Conservation (phyloP, 1,140 invertebrate genomes). For the Diabrotica undecimpunctata region DNA sequence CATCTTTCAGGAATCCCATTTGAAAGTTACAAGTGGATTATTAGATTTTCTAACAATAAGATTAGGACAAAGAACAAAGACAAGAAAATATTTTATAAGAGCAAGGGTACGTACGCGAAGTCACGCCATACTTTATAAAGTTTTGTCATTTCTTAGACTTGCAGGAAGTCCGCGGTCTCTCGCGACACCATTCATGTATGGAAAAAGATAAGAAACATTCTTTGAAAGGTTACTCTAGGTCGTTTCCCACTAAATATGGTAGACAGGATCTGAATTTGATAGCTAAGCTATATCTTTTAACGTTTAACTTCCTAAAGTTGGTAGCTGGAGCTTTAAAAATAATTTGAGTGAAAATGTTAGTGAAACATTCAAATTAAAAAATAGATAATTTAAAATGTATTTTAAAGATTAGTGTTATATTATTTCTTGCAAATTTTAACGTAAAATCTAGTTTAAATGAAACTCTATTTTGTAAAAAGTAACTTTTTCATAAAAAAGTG, state of each 20-base stretch:
- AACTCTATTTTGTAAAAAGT: too few species aligned
- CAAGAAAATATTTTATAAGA: constrained; percentile 3
- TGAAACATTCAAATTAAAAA: too few species aligned
- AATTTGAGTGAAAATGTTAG: too few species aligned
- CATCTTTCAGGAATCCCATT: constrained; percentile 2
- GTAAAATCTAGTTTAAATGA: too few species aligned
- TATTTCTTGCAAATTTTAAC: too few species aligned
- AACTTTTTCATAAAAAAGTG: too few species aligned
- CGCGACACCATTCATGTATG: not conserved
- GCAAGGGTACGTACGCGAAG: not conserved
- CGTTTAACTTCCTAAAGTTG: too few species aligned
- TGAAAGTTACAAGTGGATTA: not conserved
- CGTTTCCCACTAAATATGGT: not conserved
- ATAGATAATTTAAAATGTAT: too few species aligned
- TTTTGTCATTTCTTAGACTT: not conserved
- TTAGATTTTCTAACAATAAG: not conserved
- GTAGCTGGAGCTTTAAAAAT: too few species aligned
- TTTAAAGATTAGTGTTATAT: too few species aligned
- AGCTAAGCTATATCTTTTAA: too few species aligned
- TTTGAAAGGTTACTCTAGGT: not conserved
- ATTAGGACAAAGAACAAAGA: not conserved
- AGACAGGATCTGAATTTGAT: not conserved
- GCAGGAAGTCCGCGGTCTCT: not conserved
- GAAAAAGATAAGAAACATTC: not conserved
- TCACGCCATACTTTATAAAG: not conserved